Conservation (phyloP, 2,113 vertebrate genomes). For the Telmatochromis brachygnathus region DNA sequence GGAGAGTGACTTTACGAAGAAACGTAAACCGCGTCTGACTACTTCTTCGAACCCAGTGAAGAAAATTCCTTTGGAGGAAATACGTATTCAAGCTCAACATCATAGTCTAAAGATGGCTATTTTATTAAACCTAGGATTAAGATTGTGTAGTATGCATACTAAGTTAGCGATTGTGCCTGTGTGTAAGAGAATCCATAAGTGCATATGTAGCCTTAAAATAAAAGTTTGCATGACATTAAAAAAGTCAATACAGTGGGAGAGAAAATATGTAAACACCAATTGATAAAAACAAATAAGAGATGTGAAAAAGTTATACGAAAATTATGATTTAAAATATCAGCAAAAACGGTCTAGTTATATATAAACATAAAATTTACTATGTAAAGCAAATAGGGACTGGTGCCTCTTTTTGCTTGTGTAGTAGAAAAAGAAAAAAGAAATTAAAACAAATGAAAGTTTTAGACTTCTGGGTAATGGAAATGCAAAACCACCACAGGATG, state of each 20-base stretch:
- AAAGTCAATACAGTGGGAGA: neutral
- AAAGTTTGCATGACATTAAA: neutral
- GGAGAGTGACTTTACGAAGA: neutral
- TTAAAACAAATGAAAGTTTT: neutral
- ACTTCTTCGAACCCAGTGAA: neutral
- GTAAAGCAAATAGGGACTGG: neutral
- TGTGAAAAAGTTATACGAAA: neutral
- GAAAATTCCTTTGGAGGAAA: neutral
- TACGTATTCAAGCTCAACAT: neutral
- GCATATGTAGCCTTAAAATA: neutral
- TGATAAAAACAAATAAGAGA: neutral
- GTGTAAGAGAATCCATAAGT: neutral
- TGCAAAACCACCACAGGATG: neutral
- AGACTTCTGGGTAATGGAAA: neutral
- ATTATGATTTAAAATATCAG: neutral
- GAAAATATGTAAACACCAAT: neutral
- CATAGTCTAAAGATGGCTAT: neutral
- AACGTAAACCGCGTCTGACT: constrained; percentile 1
- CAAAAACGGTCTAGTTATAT: neutral
- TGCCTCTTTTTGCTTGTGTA: neutral
- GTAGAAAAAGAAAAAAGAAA: neutral
- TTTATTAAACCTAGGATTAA: neutral
- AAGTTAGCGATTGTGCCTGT: neutral
- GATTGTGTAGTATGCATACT: neutral
- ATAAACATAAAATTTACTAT: neutral